Evolutionary conservation across 2,888 invertebrate genomes (phyloP), one percentile per base, ranked within the genome.

Genomic region (Chaitophorus viminalis): DNA sequence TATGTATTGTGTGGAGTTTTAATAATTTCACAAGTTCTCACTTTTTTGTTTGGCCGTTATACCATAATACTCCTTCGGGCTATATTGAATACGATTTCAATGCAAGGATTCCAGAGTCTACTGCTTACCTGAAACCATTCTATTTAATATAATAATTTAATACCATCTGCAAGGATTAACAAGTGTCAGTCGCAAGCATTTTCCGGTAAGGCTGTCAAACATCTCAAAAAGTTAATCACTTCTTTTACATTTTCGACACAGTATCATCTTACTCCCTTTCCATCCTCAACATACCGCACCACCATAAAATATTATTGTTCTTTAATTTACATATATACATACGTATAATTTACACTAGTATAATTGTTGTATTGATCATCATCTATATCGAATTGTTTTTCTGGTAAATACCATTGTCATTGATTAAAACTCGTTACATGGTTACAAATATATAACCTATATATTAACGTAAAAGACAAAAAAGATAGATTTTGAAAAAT

Each of bases 131-230:
- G n/a, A 65, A 36, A 79, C n/a, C 36, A 5, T 65, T 3, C 36
- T n/a, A n/a, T 60, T 25, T 60, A n/a, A 65, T 65, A 79, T n/a
- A 60, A 79, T n/a, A 60, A 65, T 65, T n/a, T 65, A 60, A 79
- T 79, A 65, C 60, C 60, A 1, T 36, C n/a, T 3, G 17, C 3
- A 36, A 36, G n/a, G 17, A 79, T 65, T 79, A 79, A 60, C 60
- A 8, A 79, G 60, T 79, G 79, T 60, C 79, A 79, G 60, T 65
- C 1, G 60, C 60, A 79, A 79, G n/a, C 36, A n/a, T 79, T 79
- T 79, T 65, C 79, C 17, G 8, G 36, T 25, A 65, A 14, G 78
- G n/a, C 33, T n/a, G 33, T 33, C 33, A 78, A 79, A 25, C 4
- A 60, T 36, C 33, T 36, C 79, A n/a, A 65, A 79, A 79, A 60